A percentile compares a stretch with the other conserved stretches of the same genome.
Evolutionary conservation across 2,113 vertebrate genomes (phyloP).

Genomic region (Thymallus thymallus): DNA sequence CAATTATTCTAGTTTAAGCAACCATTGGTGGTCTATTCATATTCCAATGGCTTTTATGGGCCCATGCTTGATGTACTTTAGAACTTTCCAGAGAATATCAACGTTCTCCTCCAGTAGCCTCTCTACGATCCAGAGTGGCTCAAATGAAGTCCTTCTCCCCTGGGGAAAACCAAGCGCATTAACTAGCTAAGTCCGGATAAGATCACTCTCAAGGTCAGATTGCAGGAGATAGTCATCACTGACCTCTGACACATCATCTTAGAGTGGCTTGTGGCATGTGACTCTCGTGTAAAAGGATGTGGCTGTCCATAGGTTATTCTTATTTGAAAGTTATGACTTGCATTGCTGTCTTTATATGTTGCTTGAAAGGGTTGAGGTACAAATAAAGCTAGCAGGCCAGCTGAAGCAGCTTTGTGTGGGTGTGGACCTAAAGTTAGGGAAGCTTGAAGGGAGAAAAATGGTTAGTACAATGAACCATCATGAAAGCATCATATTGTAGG

Average conservation of each 20-base stretch:
- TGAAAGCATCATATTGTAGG: neutral
- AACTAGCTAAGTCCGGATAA: neutral
- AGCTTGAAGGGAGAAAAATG: slow-evolving; percentile 7
- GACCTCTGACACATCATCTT: slow-evolving; percentile 31
- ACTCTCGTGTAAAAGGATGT: neutral
- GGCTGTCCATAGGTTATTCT: neutral
- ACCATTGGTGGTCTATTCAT: neutral
- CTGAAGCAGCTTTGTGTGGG: slow-evolving; percentile 5
- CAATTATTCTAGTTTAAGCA: neutral
- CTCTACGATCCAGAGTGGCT: neutral
- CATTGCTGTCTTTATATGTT: neutral
- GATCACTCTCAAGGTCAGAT: slow-evolving; percentile 40
- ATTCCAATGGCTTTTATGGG: neutral
- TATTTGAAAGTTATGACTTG: neutral
- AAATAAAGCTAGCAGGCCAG: neutral
- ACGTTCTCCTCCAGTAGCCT: neutral
- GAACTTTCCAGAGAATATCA: neutral
- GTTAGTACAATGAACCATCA: neutral
- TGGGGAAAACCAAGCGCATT: neutral
- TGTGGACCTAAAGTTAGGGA: slow-evolving; percentile 23
- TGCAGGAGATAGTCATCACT: slow-evolving; percentile 26
- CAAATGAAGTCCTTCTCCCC: neutral
- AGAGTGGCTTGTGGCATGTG: slow-evolving; percentile 24
- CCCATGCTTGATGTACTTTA: neutral
- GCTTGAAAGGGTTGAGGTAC: neutral